Evolutionary conservation across 2,113 vertebrate genomes (phyloP), one percentile per base, ranked within the genome.

Genomic region (Aphelocoma coerulescens): DNA sequence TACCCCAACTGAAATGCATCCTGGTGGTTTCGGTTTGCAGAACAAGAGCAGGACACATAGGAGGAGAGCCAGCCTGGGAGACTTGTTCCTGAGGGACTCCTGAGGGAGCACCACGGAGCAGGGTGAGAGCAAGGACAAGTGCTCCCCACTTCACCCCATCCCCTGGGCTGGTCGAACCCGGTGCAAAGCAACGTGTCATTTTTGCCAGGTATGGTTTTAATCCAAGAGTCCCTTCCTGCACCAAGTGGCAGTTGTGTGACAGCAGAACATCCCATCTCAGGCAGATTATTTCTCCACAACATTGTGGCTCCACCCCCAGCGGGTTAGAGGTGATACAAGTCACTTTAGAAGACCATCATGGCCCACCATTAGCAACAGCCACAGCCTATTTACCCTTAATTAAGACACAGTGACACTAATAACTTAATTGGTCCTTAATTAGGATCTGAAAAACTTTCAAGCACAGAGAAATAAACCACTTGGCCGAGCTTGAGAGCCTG

Each of bases 371-470:
- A 76, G 61, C 39, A 87, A 62, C 24, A 88, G 82, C 24, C 85
- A 63, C 43, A 74, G 63, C 32, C 39, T 78, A 75, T 72, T 84
- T 72, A 81, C 84, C 73, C 57, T 95, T 91, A 51, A 96, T 88
- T 85, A 93, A 93, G 77, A 65, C 57, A 87, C 12, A 32, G 39
- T 81, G 44, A 84, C 8, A 19, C 22, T 73, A 85, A 91, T 83
- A 26, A 73, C 14, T 81, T 84, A 61, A 69, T 28, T 4, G 1
- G 14, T 49, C 52, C 52, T 87, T 75, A 92, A 91, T 72, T 78
- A 85, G 32, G 39, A 51, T 28, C 52, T 46, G 41, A 61, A 93
- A 86, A 41, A 35, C 0, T 6, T 84, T 80, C 37, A 58, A 35
- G 18, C 49, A 30, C 7, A 58, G 39, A 9, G 46, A 81, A 86